A percentile compares a stretch with the other conserved stretches of the same genome.
These are phyloP conservation scores for Subanguina moxae DNA, from an alignment of 1,140 invertebrate species.

Conservation along the genomic window DNA sequence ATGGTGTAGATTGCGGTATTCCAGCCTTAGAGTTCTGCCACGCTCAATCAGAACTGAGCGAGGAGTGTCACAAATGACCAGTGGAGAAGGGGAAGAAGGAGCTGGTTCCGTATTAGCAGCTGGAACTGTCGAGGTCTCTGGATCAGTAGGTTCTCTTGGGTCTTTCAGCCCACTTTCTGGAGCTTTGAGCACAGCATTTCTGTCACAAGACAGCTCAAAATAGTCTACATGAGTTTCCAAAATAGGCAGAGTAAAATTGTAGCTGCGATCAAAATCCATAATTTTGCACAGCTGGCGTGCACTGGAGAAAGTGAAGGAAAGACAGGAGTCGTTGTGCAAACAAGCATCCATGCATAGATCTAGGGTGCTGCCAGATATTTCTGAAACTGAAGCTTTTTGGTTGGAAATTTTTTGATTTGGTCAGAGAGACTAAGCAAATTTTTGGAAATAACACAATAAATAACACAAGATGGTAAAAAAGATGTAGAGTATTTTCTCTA, in stretches of 20 bases:
- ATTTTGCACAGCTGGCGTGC: slow-evolving; percentile 27
- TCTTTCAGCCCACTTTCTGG: background rate
- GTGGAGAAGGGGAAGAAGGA: background rate
- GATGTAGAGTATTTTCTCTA: too few relatives aligned
- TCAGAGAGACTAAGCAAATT: background rate
- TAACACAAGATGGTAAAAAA: too few relatives aligned
- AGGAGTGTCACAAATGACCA: slow-evolving; percentile 9
- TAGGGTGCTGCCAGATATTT: slow-evolving; percentile 9
- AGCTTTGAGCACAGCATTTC: slow-evolving; percentile 21
- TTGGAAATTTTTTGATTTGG: background rate
- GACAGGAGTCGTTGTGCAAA: slow-evolving; percentile 32
- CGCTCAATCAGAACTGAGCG: slow-evolving; percentile 30
- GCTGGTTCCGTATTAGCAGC: background rate
- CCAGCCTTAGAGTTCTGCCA: slow-evolving; percentile 38
- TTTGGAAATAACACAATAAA: background rate
- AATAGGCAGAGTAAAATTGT: slow-evolving; percentile 30
- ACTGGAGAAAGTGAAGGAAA: slow-evolving; percentile 31
- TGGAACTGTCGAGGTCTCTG: background rate
- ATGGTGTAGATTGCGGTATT: slow-evolving; percentile 48
- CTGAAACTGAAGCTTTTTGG: slow-evolving; percentile 14
- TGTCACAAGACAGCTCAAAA: slow-evolving; percentile 43
- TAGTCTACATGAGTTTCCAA: slow-evolving; percentile 42
- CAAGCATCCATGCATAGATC: slow-evolving; percentile 40
- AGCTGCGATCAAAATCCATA: slow-evolving; percentile 29
- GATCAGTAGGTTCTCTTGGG: too few relatives aligned